Conservation (phyloP, 2,888 invertebrate species). For the Marronus borbonicus region DNA sequence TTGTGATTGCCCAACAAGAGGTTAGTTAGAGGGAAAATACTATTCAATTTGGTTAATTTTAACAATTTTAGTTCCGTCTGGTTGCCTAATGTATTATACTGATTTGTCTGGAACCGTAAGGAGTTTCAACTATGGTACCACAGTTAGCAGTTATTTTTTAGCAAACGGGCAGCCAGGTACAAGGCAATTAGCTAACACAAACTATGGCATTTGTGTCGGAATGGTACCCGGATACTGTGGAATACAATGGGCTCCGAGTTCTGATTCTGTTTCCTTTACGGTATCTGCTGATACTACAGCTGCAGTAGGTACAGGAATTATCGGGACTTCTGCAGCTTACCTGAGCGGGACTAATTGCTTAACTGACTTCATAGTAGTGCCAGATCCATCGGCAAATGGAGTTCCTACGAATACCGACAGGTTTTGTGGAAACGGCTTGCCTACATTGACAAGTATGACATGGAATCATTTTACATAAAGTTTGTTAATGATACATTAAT, state of each 20-base stretch:
- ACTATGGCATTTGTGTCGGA: conserved; percentile 85
- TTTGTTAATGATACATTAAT: background rate
- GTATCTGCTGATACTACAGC: conserved; percentile 80
- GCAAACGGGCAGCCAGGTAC: conserved; percentile 72
- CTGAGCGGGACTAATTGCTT: conserved; percentile 76
- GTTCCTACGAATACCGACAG: conserved; percentile 74
- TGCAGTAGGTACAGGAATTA: conserved; percentile 62
- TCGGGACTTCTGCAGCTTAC: conserved; percentile 71
- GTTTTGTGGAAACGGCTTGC: conserved; percentile 79
- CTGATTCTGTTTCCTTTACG: conserved; percentile 77
- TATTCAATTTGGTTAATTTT: background rate
- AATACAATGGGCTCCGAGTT: conserved; percentile 77
- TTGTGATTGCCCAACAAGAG: conserved; percentile 80
- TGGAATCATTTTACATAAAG: background rate
- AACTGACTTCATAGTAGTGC: conserved; percentile 84
- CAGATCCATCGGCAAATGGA: conserved; percentile 73
- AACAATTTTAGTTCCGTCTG: conserved; percentile 77
- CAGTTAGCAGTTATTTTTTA: conserved; percentile 61
- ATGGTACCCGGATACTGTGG: conserved; percentile 83
- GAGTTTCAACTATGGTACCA: conserved; percentile 84
- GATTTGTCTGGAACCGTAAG: conserved; percentile 76
- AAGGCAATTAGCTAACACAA: conserved; percentile 80
- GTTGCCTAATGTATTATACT: conserved; percentile 84
- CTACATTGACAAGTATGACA: conserved; percentile 46
- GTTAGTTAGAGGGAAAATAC: conserved; percentile 66